A percentile compares a stretch with the other conserved stretches of the same genome.
Evolutionary conservation across 2,888 invertebrate species (phyloP).

Genomic region (Pycnomerus fuliginosus): DNA sequence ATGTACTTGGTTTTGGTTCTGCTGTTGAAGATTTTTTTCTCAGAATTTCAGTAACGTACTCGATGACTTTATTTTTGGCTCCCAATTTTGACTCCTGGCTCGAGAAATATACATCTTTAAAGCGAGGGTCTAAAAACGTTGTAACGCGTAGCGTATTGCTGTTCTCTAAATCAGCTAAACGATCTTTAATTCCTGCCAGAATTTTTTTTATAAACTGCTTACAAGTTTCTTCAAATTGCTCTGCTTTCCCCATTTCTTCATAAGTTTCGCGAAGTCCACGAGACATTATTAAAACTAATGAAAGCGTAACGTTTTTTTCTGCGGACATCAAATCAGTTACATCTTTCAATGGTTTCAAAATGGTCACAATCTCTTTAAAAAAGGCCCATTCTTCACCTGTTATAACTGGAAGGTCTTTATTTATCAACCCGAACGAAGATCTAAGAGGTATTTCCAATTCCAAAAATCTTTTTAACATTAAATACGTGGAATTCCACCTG

Average conservation of each 20-base stretch:
- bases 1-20: too few relatives aligned
- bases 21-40: background rate
- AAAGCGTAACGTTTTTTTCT: slow-evolving; percentile 15
- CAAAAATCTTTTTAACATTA: slow-evolving; percentile 15
- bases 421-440: slow-evolving; percentile 18
- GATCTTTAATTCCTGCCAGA: background rate
- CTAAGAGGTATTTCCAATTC: slow-evolving; percentile 14
- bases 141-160: background rate
- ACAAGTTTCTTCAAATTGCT: background rate
- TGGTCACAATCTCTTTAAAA: slow-evolving; percentile 3
- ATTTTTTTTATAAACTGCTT: background rate
- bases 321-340: slow-evolving; percentile 16
- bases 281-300: slow-evolving; percentile 14
- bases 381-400: slow-evolving; percentile 8
- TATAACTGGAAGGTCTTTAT: slow-evolving; percentile 8
- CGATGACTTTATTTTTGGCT: background rate
- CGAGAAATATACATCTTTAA: slow-evolving; percentile 1
- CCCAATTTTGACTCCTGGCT: background rate
- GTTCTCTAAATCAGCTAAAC: background rate
- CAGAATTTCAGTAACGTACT: background rate
- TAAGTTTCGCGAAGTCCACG: background rate
- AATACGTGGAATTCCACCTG: slow-evolving; percentile 21
- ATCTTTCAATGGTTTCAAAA: slow-evolving; percentile 15
- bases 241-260: background rate
- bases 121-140: slow-evolving; percentile 3